A percentile compares a stretch with the other conserved stretches of the same genome.
Evolutionary conservation across 2,888 invertebrate species (phyloP).

Genomic region (Acrobasis consociella): DNA sequence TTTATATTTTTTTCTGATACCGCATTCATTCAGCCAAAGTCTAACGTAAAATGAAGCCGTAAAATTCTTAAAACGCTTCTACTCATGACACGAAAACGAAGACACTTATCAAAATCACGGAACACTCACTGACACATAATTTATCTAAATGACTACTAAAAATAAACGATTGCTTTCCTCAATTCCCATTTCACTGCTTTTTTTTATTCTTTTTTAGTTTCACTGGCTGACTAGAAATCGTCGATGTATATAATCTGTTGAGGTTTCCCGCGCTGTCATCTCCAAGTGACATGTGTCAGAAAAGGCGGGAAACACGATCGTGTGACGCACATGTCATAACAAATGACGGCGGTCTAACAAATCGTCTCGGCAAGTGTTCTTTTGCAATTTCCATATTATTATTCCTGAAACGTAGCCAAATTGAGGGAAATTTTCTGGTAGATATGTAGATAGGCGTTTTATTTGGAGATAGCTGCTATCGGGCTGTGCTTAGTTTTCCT

Average conservation of each 20-base stretch:
- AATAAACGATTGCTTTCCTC: background rate
- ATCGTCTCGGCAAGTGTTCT: constrained; percentile 12
- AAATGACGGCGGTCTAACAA: constrained; percentile 13
- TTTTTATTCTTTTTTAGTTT: background rate
- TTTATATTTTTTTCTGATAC: background rate
- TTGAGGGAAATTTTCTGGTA: constrained; percentile 2
- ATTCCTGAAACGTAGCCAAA: constrained; percentile 9
- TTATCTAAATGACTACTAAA: background rate
- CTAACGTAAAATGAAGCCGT: background rate
- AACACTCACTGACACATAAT: background rate
- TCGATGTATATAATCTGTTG: background rate
- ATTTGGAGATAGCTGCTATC: constrained; percentile 1
- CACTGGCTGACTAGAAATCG: background rate
- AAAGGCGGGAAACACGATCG: constrained; percentile 13
- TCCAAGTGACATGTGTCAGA: constrained; percentile 9
- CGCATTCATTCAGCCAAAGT: constrained; percentile 1
- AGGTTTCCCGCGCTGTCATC: background rate
- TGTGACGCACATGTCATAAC: constrained; percentile 9
- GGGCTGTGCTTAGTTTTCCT: background rate
- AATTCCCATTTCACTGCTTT: background rate
- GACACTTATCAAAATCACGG: constrained; percentile 3
- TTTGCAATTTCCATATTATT: constrained; percentile 15
- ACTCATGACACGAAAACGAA: background rate
- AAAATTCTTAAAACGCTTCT: background rate
- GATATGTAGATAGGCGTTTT: constrained; percentile 1